These are phyloP conservation scores for Ursus arctos DNA, from an alignment of 2,113 vertebrate genomes.

Conservation along the genomic window DNA sequence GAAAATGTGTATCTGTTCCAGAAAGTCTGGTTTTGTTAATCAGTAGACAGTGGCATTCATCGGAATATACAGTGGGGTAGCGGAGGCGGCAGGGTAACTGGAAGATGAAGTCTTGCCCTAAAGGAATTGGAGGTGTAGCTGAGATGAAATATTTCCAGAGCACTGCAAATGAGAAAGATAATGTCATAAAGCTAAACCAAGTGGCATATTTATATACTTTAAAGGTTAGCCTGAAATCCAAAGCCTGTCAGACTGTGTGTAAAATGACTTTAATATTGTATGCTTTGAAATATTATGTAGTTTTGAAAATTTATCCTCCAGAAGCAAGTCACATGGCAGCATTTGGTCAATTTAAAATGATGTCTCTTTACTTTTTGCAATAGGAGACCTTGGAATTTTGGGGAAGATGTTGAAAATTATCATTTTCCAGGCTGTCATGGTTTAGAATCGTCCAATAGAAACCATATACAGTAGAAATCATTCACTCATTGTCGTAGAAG, in stretches of 20 bases:
- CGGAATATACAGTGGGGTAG: background rate
- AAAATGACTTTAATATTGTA: background rate
- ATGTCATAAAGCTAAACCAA: background rate
- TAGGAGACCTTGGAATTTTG: constrained; percentile 25
- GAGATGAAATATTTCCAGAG: constrained; percentile 33
- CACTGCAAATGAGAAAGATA: background rate
- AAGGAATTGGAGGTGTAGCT: background rate
- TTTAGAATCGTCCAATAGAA: background rate
- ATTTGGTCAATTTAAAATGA: constrained; percentile 43
- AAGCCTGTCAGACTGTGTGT: background rate
- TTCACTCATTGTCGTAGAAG: background rate
- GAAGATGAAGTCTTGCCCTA: background rate
- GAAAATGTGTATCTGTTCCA: background rate
- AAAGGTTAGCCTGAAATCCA: background rate
- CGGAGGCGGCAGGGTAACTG: background rate
- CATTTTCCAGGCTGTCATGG: constrained; percentile 31
- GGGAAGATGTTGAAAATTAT: constrained; percentile 14
- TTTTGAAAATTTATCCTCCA: background rate
- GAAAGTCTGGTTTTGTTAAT: background rate
- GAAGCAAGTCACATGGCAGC: background rate
- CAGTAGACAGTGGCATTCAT: background rate
- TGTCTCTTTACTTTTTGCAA: background rate
- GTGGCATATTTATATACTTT: background rate
- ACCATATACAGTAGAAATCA: background rate
- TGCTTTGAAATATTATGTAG: constrained; percentile 31